Base-by-base conservation (phyloP, 2,113 vertebrate genomes). In the Isurus oxyrinchus region DNA sequence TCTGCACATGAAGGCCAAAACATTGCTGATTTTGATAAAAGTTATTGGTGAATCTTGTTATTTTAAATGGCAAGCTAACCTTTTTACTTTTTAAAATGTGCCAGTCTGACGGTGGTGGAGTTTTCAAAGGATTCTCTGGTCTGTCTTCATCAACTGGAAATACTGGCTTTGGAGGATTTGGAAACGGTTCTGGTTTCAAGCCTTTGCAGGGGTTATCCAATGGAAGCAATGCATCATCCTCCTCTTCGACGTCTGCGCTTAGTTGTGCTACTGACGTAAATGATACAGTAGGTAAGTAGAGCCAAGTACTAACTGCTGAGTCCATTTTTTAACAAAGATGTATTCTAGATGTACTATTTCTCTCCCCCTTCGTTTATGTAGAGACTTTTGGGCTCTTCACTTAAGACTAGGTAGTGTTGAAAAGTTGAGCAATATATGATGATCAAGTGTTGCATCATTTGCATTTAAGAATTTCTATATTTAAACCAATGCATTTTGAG, bases 111-210 rank as follows among this genome's bases (percentile, higher is more conserved):
- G 96, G 97, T 0, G 97, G 97, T 95, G 98, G 98, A n/a, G 98
- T 99, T 63, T 99, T 99, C 97, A 99, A 99, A 97, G 98, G 98
- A 0, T 99, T 99, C 96, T 99, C 99, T 97, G 99, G 99, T 0
- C 98, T 99, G 97, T 93, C 98, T 0, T 61, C 97, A 2, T 96
- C 98, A 49, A 96, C 98, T 25, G 97, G 97, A 76, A 97, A 97
- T 3, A 53, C 96, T 94, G 96, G 97, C 0, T 98, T 99, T 79
- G 96, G 98, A 0, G 98, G 98, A 4, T 99, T 99, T 44, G 99
- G 98, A 7, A 98, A 98, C 0, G 97, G 98, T 0, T 97, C 97
- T 8, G 98, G 97, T 40, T 97, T 98, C 14, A 99, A 99, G 96
- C 97, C 98, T 87, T 96, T 98, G 55, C 96, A 98, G 44, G 97